A percentile compares a stretch with the other conserved stretches of the same genome.
phyloP scores from a whole-genome alignment of 2,888 invertebrate genomes.

The Alitta virens region DNA sequence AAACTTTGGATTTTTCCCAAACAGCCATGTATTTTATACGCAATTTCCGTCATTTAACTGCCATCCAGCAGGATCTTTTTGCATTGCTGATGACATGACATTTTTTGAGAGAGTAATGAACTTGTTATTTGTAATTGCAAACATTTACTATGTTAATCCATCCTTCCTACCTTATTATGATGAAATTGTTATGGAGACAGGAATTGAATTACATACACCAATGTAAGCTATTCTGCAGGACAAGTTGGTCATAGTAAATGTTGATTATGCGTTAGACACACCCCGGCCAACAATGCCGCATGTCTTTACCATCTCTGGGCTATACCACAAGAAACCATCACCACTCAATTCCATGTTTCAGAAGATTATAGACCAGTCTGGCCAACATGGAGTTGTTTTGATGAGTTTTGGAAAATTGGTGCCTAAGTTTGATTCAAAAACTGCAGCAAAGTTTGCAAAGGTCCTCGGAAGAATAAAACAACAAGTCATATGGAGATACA shows the following conservation, averaged over 20 bases:
- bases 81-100: constrained; percentile 13
- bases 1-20: neutral
- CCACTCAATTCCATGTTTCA: neutral
- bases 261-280: constrained; percentile 9
- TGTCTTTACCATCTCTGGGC: constrained; percentile 4
- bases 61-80: neutral
- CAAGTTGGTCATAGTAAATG: constrained; percentile 1
- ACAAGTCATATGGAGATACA: constrained; percentile 13
- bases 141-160: no score
- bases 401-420: constrained; percentile 12
- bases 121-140: neutral
- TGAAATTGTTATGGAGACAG: neutral
- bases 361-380: constrained; percentile 3
- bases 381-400: constrained; percentile 9
- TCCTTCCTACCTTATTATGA: neutral
- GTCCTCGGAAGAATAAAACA: constrained; percentile 6
- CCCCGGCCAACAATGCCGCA: constrained; percentile 13
- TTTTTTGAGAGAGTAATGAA: constrained; percentile 2
- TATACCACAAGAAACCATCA: constrained; percentile 8
- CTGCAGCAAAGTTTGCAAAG: constrained; percentile 4
- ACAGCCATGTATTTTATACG: neutral
- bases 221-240: no score
- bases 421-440: neutral
- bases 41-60: neutral
- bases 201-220: neutral